Evolutionary conservation across 2,113 vertebrate species (phyloP).

Genomic region (Colistium nudipinnis): DNA sequence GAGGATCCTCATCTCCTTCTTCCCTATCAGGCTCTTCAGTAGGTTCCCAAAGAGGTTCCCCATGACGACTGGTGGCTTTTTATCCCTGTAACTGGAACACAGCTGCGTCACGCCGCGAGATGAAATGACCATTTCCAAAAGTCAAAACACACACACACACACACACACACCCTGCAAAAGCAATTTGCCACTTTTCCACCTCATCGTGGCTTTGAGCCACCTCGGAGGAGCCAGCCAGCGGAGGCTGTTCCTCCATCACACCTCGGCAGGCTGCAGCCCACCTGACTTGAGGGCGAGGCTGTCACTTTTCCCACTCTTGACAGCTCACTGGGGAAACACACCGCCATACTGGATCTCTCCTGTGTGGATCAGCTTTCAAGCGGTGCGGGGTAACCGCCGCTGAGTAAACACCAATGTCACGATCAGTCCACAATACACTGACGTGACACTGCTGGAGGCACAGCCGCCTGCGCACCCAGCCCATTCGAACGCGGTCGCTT

Average conservation of each 20-base stretch:
- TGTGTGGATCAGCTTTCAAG: slow-evolving; percentile 52
- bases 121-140: slow-evolving; percentile 6
- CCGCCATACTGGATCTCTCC: slow-evolving; percentile 37
- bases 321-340: slow-evolving; percentile 24
- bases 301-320: slow-evolving; percentile 33
- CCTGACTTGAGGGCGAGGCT: slow-evolving; percentile 32
- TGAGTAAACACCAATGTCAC: slow-evolving; percentile 9
- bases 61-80: slow-evolving; percentile 79
- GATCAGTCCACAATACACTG: slow-evolving; percentile 11
- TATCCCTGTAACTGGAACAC: slow-evolving; percentile 48
- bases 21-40: slow-evolving; percentile 93
- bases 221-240: slow-evolving; percentile 43
- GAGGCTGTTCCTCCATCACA: slow-evolving; percentile 54
- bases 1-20: slow-evolving; percentile 95
- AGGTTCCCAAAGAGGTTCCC: slow-evolving; percentile 94
- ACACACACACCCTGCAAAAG: slow-evolving; percentile 23
- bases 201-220: slow-evolving; percentile 32
- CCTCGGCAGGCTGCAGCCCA: slow-evolving; percentile 48
- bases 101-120: slow-evolving; percentile 43
- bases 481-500: no score
- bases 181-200: slow-evolving; percentile 42
- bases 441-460: no score
- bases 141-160: slow-evolving; percentile 31
- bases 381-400: slow-evolving; percentile 45
- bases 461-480: no score